Conservation (phyloP, 2,888 invertebrate genomes). For the Melanostoma mellinum region DNA sequence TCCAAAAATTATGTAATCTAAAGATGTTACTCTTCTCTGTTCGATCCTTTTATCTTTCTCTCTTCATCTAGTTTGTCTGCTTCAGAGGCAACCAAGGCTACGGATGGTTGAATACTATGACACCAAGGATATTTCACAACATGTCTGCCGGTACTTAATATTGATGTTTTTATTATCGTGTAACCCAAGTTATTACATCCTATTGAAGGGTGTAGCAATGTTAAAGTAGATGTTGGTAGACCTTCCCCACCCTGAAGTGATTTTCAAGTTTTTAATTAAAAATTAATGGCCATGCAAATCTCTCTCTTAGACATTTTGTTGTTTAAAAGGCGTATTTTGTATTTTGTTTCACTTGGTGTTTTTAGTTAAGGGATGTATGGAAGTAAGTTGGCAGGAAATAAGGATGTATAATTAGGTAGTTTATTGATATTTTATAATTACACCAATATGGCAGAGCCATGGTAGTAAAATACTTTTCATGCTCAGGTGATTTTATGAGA, state of each 20-base stretch:
- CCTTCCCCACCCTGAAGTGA: conserved; percentile 42
- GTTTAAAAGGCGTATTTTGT: conserved; percentile 39
- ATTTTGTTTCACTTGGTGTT: conserved; percentile 9
- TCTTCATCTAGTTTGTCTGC: not conserved
- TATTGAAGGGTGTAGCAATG: not conserved
- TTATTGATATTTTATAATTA: conserved; percentile 70
- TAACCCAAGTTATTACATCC: not conserved
- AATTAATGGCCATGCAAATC: conserved; percentile 68
- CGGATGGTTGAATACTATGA: not conserved
- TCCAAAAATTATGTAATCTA: too few relatives aligned
- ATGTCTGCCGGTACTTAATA: conserved; percentile 9
- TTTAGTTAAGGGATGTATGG: conserved; percentile 7
- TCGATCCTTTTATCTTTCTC: too few relatives aligned
- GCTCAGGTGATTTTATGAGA: conserved; percentile 65
- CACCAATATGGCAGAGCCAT: conserved; percentile 40
- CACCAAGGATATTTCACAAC: conserved; percentile 3
- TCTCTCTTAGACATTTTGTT: conserved; percentile 48
- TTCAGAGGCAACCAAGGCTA: not conserved
- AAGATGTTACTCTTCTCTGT: too few relatives aligned
- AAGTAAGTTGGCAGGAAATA: conserved; percentile 53
- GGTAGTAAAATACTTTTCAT: conserved; percentile 53
- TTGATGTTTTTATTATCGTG: conserved; percentile 18
- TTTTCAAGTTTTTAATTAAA: conserved; percentile 71
- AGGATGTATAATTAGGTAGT: conserved; percentile 65
- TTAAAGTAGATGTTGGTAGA: not conserved